Evolutionary conservation across 1,140 invertebrate species (phyloP), one percentile per base, ranked within the genome.

Genomic region (Drosophila hydei): DNA sequence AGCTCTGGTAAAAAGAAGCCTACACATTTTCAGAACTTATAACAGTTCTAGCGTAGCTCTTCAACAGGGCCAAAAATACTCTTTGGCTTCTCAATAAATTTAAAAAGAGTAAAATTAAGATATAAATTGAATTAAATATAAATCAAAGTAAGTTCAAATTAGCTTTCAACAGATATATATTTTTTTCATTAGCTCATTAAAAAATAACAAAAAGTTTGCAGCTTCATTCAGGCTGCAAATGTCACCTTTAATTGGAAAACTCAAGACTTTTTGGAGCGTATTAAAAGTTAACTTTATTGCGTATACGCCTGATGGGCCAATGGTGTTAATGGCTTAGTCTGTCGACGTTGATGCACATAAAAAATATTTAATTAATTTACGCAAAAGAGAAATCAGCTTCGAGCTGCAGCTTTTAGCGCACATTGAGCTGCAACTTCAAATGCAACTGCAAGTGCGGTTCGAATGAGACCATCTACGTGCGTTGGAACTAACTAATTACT

Each of bases 301-400:
- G 69, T 42, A 69, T 80, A 77, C 81, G 80, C 61, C 68, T 55
- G 64, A 60, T 70, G 71, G 48, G 14, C 8, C 21, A 27, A 18
- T 7, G n/a, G 21, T 30, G 5, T 63, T 48, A 47, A 56, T 51
- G 36, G 59, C 63, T 65, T 64, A 40, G 61, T 30, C 27, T 21
- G 54, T 14, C 42, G 18, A 21, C 47, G 21, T 36, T 33, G 25
- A 43, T 14, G 40, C 21, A 45, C 21, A 69, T 52, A 56, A 33
- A 48, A 68, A 56, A 58, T 72, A 74, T 61, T 68, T 58, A 79
- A 87, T 85, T 70, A 79, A 65, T 74, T 74, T 60, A 36, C 21
- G 27, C 45, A 60, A 60, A 64, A 69, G 47, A 23, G 48, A 55
- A 84, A 76, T 79, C 47, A 76, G 71, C 55, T 52, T 60, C 43